A percentile compares a stretch with the other conserved stretches of the same genome.
Evolutionary conservation across 1,140 invertebrate species (phyloP).

Genomic region (Aricia agestis): DNA sequence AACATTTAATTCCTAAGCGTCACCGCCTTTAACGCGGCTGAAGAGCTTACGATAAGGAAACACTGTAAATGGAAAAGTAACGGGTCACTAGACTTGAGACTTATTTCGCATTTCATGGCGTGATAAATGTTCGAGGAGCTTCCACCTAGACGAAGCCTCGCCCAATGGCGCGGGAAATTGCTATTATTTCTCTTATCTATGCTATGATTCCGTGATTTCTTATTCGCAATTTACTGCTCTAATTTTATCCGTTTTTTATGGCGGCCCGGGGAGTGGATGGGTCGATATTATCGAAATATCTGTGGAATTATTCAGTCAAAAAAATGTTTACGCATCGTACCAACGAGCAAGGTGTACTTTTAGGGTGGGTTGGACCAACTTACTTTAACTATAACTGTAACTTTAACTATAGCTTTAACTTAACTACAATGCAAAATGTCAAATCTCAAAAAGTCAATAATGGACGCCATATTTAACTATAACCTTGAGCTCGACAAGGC

Average conservation of each 20-base stretch:
- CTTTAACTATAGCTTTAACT: too few relatives aligned
- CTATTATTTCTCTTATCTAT: slow-evolving; percentile 49
- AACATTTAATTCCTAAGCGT: neutral
- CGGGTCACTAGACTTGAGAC: slow-evolving; percentile 64
- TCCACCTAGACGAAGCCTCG: slow-evolving; percentile 42
- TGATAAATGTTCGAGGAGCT: slow-evolving; percentile 59
- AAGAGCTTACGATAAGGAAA: slow-evolving; percentile 57
- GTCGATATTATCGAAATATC: too few relatives aligned
- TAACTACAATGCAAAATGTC: too few relatives aligned
- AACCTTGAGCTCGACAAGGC: too few relatives aligned
- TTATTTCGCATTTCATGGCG: slow-evolving; percentile 63
- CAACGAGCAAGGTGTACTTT: too few relatives aligned
- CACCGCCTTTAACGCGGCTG: slow-evolving; percentile 28
- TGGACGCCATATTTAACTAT: too few relatives aligned
- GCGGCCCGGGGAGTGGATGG: neutral
- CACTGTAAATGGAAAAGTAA: slow-evolving; percentile 68
- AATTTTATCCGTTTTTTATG: neutral
- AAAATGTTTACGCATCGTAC: too few relatives aligned
- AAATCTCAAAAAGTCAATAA: too few relatives aligned
- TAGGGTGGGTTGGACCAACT: too few relatives aligned
- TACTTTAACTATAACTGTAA: too few relatives aligned
- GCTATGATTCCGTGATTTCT: slow-evolving; percentile 20
- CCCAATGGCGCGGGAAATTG: slow-evolving; percentile 64
- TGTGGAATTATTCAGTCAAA: too few relatives aligned
- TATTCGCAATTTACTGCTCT: neutral